phyloP scores from a whole-genome alignment of 2,113 vertebrate species.

The Xyliphius kryptos region DNA sequence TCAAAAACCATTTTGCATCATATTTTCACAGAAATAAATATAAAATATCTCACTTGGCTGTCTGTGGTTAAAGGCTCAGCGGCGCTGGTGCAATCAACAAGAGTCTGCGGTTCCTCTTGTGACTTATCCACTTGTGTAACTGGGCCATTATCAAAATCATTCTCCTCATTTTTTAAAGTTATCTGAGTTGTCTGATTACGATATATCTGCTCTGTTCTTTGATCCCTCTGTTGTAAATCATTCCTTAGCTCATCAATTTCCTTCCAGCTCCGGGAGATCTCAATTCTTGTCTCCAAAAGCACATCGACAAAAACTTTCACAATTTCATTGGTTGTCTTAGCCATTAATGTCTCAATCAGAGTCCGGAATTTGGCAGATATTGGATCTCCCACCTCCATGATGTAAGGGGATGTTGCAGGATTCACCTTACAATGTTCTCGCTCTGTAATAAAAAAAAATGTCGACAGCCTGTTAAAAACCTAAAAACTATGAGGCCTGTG shows the following conservation, averaged over 20 bases:
- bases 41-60: constrained; percentile 1
- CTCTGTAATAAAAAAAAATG: neutral
- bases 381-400: constrained; percentile 33
- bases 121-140: neutral
- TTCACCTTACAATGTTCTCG: neutral
- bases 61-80: neutral
- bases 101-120: neutral
- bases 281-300: constrained; percentile 30
- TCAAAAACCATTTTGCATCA: no score
- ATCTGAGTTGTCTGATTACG: constrained; percentile 9
- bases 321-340: constrained; percentile 30
- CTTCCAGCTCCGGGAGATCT: constrained; percentile 35
- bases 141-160: neutral
- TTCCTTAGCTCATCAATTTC: constrained; percentile 35
- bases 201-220: neutral
- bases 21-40: neutral
- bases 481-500: no score
- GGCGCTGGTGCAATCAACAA: neutral
- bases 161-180: constrained; percentile 26
- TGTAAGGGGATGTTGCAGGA: neutral
- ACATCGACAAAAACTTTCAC: constrained; percentile 37
- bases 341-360: constrained; percentile 35
- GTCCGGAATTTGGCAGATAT: constrained; percentile 32
- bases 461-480: no score
- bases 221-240: constrained; percentile 30